Evolutionary conservation across 2,888 invertebrate genomes (phyloP), one percentile per base, ranked within the genome.

Genomic region (Aromia moschata): DNA sequence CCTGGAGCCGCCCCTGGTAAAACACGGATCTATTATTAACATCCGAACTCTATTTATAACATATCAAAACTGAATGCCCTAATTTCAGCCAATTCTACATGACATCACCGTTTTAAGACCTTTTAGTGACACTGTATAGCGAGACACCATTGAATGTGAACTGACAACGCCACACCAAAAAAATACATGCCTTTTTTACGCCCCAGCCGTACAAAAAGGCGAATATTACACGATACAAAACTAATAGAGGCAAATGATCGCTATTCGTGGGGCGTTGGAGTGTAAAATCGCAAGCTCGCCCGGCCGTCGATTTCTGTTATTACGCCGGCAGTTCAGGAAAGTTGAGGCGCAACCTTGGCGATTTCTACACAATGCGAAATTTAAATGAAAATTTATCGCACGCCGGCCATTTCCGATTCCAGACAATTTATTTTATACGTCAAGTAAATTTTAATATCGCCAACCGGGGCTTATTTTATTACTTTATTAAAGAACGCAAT

Each of bases 361-460:
- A 30, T 25, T 25, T 40, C 51, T 25, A 16, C 31, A 52, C 51
- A 41, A 52, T 52, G 30, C 30, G 51, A 52, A 40, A 25, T 52
- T 52, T 52, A 40, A 52, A 52, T 52, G 51, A 17, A 40, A 15
- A 30, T 40, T 31, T 30, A n/a, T 38, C 37, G 37, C 36, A 38
- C 44, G 54, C n/a, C 12, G 40, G 20, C 43, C 17, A 44, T 44
- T 31, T 54, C 36, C 36, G 47, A 44, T 56, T 47, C 38, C 1
- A 16, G 56, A 56, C 53, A 62, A 62, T 62, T 58, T 62, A 62
- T 58, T 53, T 56, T 62, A 58, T 40, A 56, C 36, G 62, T 62
- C 62, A 62, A 62, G 58, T 62, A 62, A 58, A 62, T 62, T 62
- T 56, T 53, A 58, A 62, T 58, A 58, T 58, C 38, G 55, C 52